Base-by-base conservation (phyloP, 1,140 invertebrate species). In the Drosophila busckii region DNA sequence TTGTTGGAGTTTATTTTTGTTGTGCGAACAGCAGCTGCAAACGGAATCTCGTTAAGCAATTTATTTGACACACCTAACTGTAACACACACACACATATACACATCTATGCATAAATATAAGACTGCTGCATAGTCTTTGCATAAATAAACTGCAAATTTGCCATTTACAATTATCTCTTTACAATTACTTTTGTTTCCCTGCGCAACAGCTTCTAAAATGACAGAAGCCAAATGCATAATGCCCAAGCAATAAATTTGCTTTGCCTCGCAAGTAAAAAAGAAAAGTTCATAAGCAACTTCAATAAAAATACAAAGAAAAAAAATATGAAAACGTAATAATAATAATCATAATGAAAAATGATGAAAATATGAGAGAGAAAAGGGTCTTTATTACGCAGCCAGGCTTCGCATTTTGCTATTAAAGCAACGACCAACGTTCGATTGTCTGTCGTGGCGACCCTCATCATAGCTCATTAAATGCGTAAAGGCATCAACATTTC, bases 401-500 rank as follows among this genome's bases (percentile, higher is more conserved):
- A 82, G 75, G 75, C 76, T 82, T 70, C 58, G 56, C 70, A 82
- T 70, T 82, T 61, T 42, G 70, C 32, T 69, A 46, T 54, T 68
- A 68, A 38, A 63, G 68, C 46, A 68, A 61, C 46, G 25, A 19
- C 38, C 53, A 42, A 31, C 29, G 38, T 70, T 64, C 62, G 45
- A 42, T 52, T 59, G 37, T 49, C 52, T 58, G 53, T 34, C 20
- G 32, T 44, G 29, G 42, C n/a, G 50, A 80, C 75, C 75, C 75
- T 82, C 75, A 82, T 82, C 75, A 82, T 82, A 82, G 76, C 83
- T 82, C 75, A 82, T 82, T 82, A 82, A 82, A 82, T 82, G 70
- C 61, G 76, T 52, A 78, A 78, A 64, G 53, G 25, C 53, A 78
- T 70, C 76, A 64, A 63, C 63, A 55, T 54, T 46, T 19, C 25